phyloP scores from a whole-genome alignment of 2,888 invertebrate genomes.

The Stenodera caucasica region DNA sequence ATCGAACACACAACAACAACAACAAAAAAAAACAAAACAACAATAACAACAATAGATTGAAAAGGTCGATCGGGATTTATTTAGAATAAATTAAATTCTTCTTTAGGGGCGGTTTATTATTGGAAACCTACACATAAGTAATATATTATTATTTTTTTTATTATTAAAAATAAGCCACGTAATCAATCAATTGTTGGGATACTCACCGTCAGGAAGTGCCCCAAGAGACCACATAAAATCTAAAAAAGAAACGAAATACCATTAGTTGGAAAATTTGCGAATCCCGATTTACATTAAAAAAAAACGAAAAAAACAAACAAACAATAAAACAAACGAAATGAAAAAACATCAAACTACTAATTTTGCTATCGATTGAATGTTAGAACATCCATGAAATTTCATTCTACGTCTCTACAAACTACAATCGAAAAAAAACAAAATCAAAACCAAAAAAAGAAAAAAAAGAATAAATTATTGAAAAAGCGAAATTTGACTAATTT shows the following conservation, averaged over 20 bases:
- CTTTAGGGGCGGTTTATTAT: neutral
- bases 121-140: too few species aligned
- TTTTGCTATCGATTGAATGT: slow-evolving; percentile 31
- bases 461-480: slow-evolving; percentile 19
- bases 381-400: slow-evolving; percentile 57
- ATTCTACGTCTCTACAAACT: slow-evolving; percentile 54
- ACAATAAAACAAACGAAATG: slow-evolving; percentile 11
- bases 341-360: slow-evolving; percentile 31
- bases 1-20: neutral
- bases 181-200: neutral
- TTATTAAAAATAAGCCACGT: neutral
- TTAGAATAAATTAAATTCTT: neutral
- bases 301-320: slow-evolving; percentile 2
- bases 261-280: slow-evolving; percentile 40
- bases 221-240: slow-evolving; percentile 99
- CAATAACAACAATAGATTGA: too few species aligned
- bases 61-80: neutral
- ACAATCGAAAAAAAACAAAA: slow-evolving; percentile 17
- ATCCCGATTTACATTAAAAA: neutral
- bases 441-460: slow-evolving; percentile 10
- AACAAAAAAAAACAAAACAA: neutral
- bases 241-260: slow-evolving; percentile 70
- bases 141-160: too few species aligned
- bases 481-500: slow-evolving; percentile 17
- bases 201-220: slow-evolving; percentile 97